These are phyloP conservation scores for Hippasteria phrygiana DNA, from an alignment of 53 echinoderm and acorn worm genomes.

Conservation along the genomic window DNA sequence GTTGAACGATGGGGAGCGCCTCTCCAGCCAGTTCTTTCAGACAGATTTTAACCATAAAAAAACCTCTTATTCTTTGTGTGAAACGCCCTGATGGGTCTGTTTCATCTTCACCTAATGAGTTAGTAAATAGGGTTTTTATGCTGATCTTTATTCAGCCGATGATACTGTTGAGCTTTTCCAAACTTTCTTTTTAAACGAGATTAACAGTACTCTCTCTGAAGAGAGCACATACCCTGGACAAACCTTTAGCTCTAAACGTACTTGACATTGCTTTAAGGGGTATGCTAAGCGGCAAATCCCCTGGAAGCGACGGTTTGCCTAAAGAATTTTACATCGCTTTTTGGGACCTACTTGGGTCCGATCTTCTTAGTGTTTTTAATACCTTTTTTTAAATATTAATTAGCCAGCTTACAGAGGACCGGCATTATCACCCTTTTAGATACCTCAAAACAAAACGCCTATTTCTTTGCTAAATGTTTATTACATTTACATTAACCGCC, in stretches of 20 bases:
- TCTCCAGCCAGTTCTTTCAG: not conserved
- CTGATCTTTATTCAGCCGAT: not conserved
- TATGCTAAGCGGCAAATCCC: constrained; percentile 48
- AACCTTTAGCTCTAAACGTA: not conserved
- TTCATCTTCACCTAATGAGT: not conserved
- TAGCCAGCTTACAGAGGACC: constrained; percentile 33
- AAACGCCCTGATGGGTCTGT: not conserved
- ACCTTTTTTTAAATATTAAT: not conserved
- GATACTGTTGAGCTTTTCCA: not conserved
- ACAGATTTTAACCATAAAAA: not conserved
- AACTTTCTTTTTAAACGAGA: not conserved
- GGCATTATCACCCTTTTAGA: constrained; percentile 63
- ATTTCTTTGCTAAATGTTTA: constrained; percentile 65
- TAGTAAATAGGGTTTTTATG: not conserved
- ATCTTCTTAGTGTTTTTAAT: constrained; percentile 9
- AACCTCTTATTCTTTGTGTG: not conserved
- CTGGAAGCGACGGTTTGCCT: constrained; percentile 62
- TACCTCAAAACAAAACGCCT: constrained; percentile 58
- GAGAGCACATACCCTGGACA: not conserved
- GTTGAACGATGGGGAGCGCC: constrained; percentile 18
- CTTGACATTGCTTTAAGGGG: not conserved
- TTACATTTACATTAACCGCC: constrained; percentile 54
- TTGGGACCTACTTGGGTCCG: constrained; percentile 40
- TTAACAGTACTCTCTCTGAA: not conserved
- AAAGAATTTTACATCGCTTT: constrained; percentile 64